A percentile compares a stretch with the other conserved stretches of the same genome.
These are phyloP conservation scores for Larimichthys crocea DNA, from an alignment of 2,113 vertebrate species.

Conservation along the genomic window DNA sequence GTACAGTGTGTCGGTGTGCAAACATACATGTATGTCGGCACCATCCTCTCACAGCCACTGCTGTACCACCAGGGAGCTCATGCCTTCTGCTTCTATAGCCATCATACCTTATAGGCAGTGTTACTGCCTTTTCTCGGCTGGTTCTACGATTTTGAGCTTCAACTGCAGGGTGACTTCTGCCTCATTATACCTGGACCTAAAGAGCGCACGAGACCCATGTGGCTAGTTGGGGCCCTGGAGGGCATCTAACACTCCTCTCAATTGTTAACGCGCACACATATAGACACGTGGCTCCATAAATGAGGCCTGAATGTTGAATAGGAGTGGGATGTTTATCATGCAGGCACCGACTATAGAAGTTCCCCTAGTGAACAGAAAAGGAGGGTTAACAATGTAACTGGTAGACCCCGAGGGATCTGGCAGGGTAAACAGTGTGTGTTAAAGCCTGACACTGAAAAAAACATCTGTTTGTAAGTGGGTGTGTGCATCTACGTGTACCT, in stretches of 20 bases:
- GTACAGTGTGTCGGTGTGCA: not conserved
- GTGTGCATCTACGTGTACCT: conserved; percentile 2
- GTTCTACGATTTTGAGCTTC: conserved; percentile 24
- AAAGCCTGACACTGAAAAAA: conserved; percentile 33
- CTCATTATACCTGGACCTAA: conserved; percentile 45
- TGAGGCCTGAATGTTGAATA: conserved; percentile 46
- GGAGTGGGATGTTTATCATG: conserved; percentile 9
- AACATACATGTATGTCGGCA: conserved; percentile 12
- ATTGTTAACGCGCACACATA: conserved; percentile 8
- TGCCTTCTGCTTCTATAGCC: conserved; percentile 23
- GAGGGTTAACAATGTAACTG: conserved; percentile 44
- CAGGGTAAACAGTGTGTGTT: conserved; percentile 37
- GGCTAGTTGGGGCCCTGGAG: not conserved
- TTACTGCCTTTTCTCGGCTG: conserved; percentile 9
- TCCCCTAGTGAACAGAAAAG: conserved; percentile 7
- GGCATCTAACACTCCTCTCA: not conserved
- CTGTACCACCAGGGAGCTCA: conserved; percentile 24
- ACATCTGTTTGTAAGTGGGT: not conserved
- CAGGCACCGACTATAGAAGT: conserved; percentile 1
- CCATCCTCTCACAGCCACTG: conserved; percentile 20
- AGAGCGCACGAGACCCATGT: conserved; percentile 14
- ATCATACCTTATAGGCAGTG: not conserved
- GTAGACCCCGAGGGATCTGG: conserved; percentile 40
- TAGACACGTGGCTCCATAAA: conserved; percentile 6
- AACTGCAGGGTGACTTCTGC: conserved; percentile 26